Percentiles rank a stretch among this genome's conserved stretches.
Evolutionary conservation across 35 echinoderm and acorn worm species (phyloP).

Genomic region (Apostichopus parvimensis): DNA sequence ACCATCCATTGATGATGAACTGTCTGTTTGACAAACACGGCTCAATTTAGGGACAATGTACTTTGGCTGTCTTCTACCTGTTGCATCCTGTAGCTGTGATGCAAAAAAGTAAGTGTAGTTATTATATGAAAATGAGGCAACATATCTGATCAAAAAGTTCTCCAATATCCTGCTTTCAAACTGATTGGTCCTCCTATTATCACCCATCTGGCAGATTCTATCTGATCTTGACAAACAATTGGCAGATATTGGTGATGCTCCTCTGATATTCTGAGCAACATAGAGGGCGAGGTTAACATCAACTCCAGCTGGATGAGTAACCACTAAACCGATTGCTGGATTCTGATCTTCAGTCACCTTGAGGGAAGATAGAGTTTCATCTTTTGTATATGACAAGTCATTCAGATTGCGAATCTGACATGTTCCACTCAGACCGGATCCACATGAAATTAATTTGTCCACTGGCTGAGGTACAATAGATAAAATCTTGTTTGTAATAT

Average conservation of each 20-base stretch:
- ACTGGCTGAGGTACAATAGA: not conserved
- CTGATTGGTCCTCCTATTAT: not conserved
- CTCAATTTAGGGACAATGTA: not conserved
- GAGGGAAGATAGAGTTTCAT: not conserved
- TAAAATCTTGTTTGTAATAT: constrained; percentile 5
- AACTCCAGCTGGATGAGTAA: no score
- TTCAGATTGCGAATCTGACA: not conserved
- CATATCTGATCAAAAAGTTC: not conserved
- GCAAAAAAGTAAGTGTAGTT: not conserved
- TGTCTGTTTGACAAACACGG: not conserved
- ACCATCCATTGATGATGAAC: not conserved
- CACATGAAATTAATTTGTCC: constrained; percentile 3
- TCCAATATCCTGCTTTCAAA: not conserved
- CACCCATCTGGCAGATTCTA: not conserved
- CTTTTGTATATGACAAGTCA: not conserved
- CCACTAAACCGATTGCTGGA: not conserved
- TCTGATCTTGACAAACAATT: not conserved
- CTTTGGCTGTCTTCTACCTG: not conserved
- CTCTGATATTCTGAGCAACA: no score
- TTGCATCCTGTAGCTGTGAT: not conserved
- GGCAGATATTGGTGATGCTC: no score
- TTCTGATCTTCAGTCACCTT: not conserved
- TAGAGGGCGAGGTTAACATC: no score
- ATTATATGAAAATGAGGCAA: not conserved
- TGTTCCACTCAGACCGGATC: not conserved